Conservation (phyloP, 2,888 invertebrate species). For the Steromphala cineraria region DNA sequence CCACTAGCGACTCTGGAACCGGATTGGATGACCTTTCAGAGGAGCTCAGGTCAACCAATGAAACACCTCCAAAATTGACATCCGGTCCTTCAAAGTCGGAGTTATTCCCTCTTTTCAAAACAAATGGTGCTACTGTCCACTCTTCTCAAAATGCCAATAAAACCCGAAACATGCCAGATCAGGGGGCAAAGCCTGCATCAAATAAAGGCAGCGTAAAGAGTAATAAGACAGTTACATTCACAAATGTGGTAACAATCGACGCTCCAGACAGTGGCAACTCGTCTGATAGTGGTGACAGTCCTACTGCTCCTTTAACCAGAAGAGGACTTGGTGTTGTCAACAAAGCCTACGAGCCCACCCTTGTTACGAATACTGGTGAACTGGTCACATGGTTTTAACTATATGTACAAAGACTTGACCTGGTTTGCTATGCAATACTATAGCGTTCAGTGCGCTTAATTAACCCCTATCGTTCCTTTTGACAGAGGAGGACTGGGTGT, state of each 20-base stretch:
- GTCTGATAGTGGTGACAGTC: neutral
- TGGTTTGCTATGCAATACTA: too few relatives aligned
- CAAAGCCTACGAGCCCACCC: neutral
- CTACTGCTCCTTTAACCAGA: neutral
- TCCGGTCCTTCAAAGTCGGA: too few relatives aligned
- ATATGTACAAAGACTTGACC: neutral
- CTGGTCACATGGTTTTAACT: neutral
- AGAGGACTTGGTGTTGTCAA: neutral
- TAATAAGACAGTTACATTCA: neutral
- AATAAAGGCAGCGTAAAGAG: too few relatives aligned
- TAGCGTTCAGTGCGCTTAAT: too few relatives aligned
- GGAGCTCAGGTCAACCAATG: neutral
- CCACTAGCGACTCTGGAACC: neutral
- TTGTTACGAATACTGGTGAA: neutral
- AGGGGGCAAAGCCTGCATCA: neutral
- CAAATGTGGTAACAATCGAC: neutral
- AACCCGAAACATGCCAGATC: neutral
- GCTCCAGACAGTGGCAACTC: neutral
- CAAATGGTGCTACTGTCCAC: too few relatives aligned
- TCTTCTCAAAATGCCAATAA: neutral
- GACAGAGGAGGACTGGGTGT: too few relatives aligned
- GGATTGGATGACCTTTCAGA: neutral
- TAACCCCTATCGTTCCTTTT: too few relatives aligned
- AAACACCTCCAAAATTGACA: too few relatives aligned
- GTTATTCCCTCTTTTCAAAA: too few relatives aligned